These are phyloP conservation scores for Heliconius cydno DNA, from an alignment of 2,888 invertebrate genomes.

Conservation along the genomic window DNA sequence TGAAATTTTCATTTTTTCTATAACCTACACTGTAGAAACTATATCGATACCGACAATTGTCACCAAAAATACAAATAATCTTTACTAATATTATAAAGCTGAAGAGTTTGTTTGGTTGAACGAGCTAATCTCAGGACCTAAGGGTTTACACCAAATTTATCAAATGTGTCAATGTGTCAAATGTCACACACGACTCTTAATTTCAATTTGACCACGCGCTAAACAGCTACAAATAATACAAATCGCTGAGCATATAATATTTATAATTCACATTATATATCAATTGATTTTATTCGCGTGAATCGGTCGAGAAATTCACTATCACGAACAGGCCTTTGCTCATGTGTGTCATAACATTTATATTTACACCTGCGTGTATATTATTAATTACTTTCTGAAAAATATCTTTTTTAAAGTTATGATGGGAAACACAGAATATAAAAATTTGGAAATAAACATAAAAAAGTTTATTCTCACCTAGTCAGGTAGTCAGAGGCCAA, in stretches of 20 bases:
- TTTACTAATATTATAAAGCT: no score
- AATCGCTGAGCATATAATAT: background rate
- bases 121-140: no score
- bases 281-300: background rate
- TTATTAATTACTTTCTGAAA: background rate
- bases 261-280: background rate
- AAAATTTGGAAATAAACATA: no score
- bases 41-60: background rate
- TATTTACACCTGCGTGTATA: background rate
- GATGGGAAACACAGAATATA: background rate
- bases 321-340: background rate
- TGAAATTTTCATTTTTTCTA: no score
- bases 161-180: no score
- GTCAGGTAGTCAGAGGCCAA: no score
- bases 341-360: background rate
- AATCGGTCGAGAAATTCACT: background rate
- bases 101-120: no score
- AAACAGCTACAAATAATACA: background rate
- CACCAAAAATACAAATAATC: no score
- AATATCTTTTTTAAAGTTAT: background rate
- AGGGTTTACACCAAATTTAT: no score
- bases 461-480: no score
- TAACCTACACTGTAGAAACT: background rate
- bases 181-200: background rate
- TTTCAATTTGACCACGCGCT: background rate